Evolutionary conservation across 2,888 invertebrate genomes (phyloP).

Genomic region (Crepidodera aurea): DNA sequence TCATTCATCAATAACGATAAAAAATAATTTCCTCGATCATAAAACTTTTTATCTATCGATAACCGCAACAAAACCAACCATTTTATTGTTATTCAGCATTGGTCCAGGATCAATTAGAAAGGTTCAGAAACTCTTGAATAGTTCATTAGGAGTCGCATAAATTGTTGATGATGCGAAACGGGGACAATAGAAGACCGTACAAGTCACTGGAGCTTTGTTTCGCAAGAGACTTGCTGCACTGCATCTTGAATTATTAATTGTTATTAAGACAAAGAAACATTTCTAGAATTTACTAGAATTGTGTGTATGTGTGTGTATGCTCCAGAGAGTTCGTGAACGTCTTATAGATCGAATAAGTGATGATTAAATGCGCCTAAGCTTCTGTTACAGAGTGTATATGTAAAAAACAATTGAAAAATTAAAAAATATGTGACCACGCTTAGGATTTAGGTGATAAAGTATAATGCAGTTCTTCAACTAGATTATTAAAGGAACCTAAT

Average conservation of each 20-base stretch:
- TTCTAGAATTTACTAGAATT: conserved; percentile 34
- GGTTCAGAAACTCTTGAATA: conserved; percentile 40
- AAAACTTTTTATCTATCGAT: conserved; percentile 3
- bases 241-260: conserved; percentile 46
- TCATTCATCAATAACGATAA: too few relatives aligned
- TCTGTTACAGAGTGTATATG: too few relatives aligned
- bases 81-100: conserved; percentile 37
- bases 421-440: too few relatives aligned
- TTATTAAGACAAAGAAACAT: conserved; percentile 40
- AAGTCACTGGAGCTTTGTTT: conserved; percentile 40
- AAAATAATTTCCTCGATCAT: too few relatives aligned
- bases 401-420: too few relatives aligned
- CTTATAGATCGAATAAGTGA: too few relatives aligned
- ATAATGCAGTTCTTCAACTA: too few relatives aligned
- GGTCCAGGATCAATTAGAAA: conserved; percentile 41
- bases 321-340: too few relatives aligned
- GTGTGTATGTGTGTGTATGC: neutral
- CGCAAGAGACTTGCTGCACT: conserved; percentile 33
- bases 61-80: neutral
- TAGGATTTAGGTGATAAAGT: too few relatives aligned
- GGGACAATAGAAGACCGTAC: conserved; percentile 40
- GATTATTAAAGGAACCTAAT: too few relatives aligned
- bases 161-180: conserved; percentile 40
- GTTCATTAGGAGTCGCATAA: conserved; percentile 40
- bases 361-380: too few relatives aligned